These are phyloP conservation scores for Cryptomyrus ogoouensis DNA, from an alignment of 2,113 vertebrate species.

Conservation along the genomic window DNA sequence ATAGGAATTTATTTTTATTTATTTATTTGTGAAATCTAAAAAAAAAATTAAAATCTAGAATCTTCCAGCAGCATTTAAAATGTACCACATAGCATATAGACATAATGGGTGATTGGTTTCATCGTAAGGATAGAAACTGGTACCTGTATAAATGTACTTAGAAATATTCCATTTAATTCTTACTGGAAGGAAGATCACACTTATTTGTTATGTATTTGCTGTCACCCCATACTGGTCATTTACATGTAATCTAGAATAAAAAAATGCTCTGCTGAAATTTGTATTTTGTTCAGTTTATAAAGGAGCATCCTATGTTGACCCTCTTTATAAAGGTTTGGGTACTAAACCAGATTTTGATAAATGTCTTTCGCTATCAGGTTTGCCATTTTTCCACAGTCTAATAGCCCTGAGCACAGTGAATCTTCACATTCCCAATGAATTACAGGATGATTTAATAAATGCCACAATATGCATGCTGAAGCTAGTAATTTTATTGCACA, in stretches of 20 bases:
- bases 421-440: conserved; percentile 12
- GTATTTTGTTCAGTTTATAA: background rate
- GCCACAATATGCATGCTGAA: conserved; percentile 18
- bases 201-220: background rate
- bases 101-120: background rate
- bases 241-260: background rate
- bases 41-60: background rate
- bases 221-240: background rate
- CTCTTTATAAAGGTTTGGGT: background rate
- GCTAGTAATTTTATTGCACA: conserved; percentile 11
- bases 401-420: conserved; percentile 7
- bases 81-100: background rate
- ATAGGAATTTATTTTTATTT: background rate
- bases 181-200: background rate
- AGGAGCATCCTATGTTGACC: background rate
- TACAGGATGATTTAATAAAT: conserved; percentile 16
- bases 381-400: conserved; percentile 1
- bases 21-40: background rate
- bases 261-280: background rate
- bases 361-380: background rate
- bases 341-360: conserved; percentile 18
- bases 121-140: background rate
- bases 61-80: background rate
- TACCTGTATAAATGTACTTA: background rate
- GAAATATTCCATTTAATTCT: background rate